Evolutionary conservation across 2,888 invertebrate species (phyloP), one percentile per base, ranked within the genome.

Genomic region (Linhomoeus sp.): DNA sequence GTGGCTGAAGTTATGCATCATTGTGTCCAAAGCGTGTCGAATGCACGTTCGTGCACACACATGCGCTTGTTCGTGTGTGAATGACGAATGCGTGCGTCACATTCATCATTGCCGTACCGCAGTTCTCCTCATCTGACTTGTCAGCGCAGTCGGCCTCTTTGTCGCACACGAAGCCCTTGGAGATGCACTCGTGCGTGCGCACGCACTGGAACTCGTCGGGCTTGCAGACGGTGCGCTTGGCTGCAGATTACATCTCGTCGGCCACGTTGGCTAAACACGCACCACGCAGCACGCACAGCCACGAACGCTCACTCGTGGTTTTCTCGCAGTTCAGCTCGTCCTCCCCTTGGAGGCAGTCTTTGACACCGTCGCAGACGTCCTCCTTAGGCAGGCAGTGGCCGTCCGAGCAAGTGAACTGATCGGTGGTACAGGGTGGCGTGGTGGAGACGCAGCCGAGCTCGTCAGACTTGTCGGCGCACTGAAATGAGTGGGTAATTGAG

Each of bases 71-170:
- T n/a, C n/a, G n/a, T n/a, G n/a, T n/a, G n/a, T n/a, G n/a, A n/a
- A n/a, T n/a, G n/a, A n/a, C n/a, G n/a, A n/a, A n/a, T n/a, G n/a
- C n/a, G n/a, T n/a, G n/a, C n/a, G n/a, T n/a, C n/a, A n/a, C n/a
- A n/a, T n/a, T n/a, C n/a, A n/a, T n/a, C 9, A 41, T 22, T 23
- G 36, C 3, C 37, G 7, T 25, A 37, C 35, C n/a, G 40, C 46
- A 50, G 19, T 25, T 25, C 3, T 7, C 41, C 25, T 50, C 50
- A 36, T 50, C 50, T 5, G 50, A 19, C 25, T 43, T 19, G 25
- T 50, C 50, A 3, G 40, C 39, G 36, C 50, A 50, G 37, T 50
- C 46, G 24, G 36, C 3, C n/a, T 43, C 45, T 14, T 45, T 40
- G 22, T 49, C 49, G 22, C 49, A 49, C 12, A 50, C 41, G 25